phyloP scores from a whole-genome alignment of 1,140 invertebrate genomes.

The Batillaria attramentaria region DNA sequence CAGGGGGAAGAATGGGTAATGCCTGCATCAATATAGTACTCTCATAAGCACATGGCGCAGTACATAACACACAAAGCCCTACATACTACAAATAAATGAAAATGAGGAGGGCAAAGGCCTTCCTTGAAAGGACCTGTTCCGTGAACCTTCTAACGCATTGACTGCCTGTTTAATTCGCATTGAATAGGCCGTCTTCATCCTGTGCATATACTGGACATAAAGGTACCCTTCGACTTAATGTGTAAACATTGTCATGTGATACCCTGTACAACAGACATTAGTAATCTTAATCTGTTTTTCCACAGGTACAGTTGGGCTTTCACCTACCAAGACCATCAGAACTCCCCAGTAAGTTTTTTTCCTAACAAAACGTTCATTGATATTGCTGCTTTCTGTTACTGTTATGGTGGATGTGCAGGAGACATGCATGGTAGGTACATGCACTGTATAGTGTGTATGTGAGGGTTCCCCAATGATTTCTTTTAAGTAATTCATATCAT shows the following conservation, averaged over 20 bases:
- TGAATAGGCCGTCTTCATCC: not conserved
- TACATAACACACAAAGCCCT: not conserved
- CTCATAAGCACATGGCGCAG: not conserved
- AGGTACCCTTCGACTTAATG: not conserved
- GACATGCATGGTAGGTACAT: not conserved
- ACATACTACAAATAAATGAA: not conserved
- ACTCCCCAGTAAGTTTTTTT: not conserved
- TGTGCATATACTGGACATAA: no score
- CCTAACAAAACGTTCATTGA: not conserved
- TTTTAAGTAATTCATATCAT: not conserved
- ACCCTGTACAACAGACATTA: not conserved
- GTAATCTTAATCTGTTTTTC: not conserved
- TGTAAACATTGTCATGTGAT: not conserved
- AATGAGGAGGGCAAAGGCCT: not conserved
- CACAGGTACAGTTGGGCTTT: not conserved
- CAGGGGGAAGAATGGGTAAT: conserved; percentile 41
- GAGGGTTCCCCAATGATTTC: no score
- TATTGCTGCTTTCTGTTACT: not conserved
- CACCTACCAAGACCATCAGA: not conserved
- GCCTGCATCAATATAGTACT: not conserved
- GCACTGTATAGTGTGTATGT: not conserved
- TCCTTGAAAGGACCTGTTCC: not conserved
- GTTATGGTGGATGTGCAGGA: not conserved
- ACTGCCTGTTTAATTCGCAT: not conserved
- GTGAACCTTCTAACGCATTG: not conserved